Evolutionary conservation across 2,113 vertebrate genomes (phyloP), one percentile per base, ranked within the genome.

Genomic region (Sinocyclocheilus anophthalmus): DNA sequence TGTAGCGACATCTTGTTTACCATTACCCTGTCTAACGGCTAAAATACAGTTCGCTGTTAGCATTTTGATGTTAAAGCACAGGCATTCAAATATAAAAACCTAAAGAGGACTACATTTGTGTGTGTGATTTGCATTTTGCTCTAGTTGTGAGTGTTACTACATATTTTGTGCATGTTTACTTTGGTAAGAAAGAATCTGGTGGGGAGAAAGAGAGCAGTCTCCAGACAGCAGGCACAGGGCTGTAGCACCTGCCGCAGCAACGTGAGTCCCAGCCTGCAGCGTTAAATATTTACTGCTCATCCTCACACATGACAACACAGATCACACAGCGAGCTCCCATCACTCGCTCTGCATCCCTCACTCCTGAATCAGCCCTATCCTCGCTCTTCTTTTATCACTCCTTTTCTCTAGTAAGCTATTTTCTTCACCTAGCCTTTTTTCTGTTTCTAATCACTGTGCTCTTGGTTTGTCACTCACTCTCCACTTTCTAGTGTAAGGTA

Each of bases 251-350:
- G 85, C 85, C 73, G 39, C 33, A 83, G 86, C 84, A 85, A 85
- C 87, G 86, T 87, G 88, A 85, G 37, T n/a, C 33, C 13, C 33
- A 30, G 63, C 45, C 77, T 69, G 67, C 83, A 50, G 42, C 16
- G 86, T 90, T 87, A 88, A 87, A 90, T 85, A 89, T 88, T 90
- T 81, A 89, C 86, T 76, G 53, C 70, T 78, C 45, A 75, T 50
- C 53, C 76, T 85, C 61, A 88, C 86, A 57, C 80, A 84, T 85
- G 61, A 87, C 79, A 39, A 65, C 61, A 33, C 79, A 83, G 16
- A 82, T 85, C 78, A 78, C 78, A 77, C 73, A 77, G 50, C 20
- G 16, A 82, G 39, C 45, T 45, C 79, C 59, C 42, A 24, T 39
- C 55, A 14, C 26, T 78, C 33, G 61, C 48, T 76, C 22, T 55